Evolutionary conservation across 1,140 invertebrate species (phyloP).

Genomic region (Epicauta chinensis): DNA sequence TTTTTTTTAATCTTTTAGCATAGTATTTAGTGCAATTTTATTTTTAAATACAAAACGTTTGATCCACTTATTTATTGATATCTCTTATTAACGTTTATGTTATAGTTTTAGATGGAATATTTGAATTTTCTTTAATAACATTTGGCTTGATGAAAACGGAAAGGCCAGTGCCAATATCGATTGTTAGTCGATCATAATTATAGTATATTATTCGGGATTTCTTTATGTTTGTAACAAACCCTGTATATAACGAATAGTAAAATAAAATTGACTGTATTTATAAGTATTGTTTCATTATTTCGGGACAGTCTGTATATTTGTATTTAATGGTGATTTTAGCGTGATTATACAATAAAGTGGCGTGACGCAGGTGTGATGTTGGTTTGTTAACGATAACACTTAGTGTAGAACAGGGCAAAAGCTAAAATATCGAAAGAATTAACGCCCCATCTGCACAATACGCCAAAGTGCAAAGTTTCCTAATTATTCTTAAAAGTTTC

Average conservation of each 20-base stretch:
- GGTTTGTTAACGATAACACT: slow-evolving; percentile 14
- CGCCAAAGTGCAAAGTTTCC: slow-evolving; percentile 12
- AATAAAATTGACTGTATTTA: slow-evolving; percentile 35
- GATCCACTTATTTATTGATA: slow-evolving; percentile 20
- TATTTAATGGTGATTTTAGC: background rate
- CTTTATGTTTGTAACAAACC: slow-evolving; percentile 26
- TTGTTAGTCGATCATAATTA: slow-evolving; percentile 17
- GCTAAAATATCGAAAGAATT: slow-evolving; percentile 11
- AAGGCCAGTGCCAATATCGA: slow-evolving; percentile 21
- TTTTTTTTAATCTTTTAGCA: slow-evolving; percentile 7
- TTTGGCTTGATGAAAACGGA: slow-evolving; percentile 5
- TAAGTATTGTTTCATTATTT: slow-evolving; percentile 2
- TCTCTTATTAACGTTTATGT: slow-evolving; percentile 19
- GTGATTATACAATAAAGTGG: slow-evolving; percentile 13
- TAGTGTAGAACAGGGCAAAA: slow-evolving; percentile 6
- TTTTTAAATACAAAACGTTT: slow-evolving; percentile 15
- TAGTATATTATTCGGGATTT: slow-evolving; percentile 20
- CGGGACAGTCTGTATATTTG: too few relatives aligned
- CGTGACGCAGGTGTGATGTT: slow-evolving; percentile 11
- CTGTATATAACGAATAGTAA: slow-evolving; percentile 31
- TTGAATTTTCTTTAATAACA: slow-evolving; percentile 2
- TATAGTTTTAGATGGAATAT: slow-evolving; percentile 15
- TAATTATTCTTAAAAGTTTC: background rate
- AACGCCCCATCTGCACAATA: slow-evolving; percentile 9
- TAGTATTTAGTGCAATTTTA: slow-evolving; percentile 24